These are phyloP conservation scores for Zoanthus sociatus DNA, from an alignment of 92 coral and sea anemone species.

Conservation along the genomic window DNA sequence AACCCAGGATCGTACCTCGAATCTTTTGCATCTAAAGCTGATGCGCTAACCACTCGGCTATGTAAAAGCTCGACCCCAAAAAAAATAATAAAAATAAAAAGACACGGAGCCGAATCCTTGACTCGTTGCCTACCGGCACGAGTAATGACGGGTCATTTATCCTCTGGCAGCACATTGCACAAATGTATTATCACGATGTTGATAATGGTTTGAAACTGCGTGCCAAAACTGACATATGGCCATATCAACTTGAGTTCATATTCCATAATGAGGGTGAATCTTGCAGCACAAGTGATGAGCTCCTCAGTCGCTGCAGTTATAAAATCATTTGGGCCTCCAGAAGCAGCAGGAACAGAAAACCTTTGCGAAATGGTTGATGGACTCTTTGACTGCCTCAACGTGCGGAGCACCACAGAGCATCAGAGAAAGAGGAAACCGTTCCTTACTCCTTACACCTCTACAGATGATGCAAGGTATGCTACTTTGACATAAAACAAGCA, in stretches of 20 bases:
- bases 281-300: constrained; percentile 76
- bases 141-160: constrained; percentile 51
- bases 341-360: constrained; percentile 60
- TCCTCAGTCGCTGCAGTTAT: constrained; percentile 69
- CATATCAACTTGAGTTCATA: constrained; percentile 66
- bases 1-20: too few species aligned
- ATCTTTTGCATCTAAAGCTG: too few species aligned
- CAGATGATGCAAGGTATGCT: constrained; percentile 71
- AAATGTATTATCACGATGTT: constrained; percentile 61
- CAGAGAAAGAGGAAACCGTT: constrained; percentile 68
- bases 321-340: constrained; percentile 65
- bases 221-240: constrained; percentile 71
- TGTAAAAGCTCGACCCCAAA: too few species aligned
- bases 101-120: too few species aligned
- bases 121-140: too few species aligned
- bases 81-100: too few species aligned
- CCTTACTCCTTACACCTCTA: constrained; percentile 75
- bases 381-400: constrained; percentile 73
- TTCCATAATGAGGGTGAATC: constrained; percentile 74
- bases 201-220: constrained; percentile 61
- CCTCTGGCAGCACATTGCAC: constrained; percentile 70
- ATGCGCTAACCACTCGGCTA: too few species aligned
- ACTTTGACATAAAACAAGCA: constrained; percentile 31
- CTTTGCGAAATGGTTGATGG: constrained; percentile 70
- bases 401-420: constrained; percentile 71